phyloP scores from a whole-genome alignment of 1,140 invertebrate genomes.

The Coenobita brevimanus region DNA sequence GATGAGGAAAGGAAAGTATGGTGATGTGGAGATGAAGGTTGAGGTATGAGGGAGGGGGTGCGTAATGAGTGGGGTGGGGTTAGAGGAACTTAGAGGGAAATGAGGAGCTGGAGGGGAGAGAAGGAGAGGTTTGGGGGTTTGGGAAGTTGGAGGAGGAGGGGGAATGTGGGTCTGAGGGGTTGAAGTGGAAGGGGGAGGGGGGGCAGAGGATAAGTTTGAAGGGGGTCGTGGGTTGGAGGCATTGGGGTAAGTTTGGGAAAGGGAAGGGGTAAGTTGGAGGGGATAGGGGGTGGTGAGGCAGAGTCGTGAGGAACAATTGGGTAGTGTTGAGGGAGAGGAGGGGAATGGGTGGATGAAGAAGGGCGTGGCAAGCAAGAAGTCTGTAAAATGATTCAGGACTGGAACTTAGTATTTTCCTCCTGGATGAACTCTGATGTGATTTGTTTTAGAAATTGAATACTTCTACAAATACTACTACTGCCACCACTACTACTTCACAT shows the following conservation, averaged over 20 bases:
- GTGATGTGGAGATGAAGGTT: not conserved
- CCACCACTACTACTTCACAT: no score
- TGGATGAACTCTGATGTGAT: no score
- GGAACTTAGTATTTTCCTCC: no score
- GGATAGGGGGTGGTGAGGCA: not conserved
- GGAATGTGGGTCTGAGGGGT: not conserved
- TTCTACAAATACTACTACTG: no score
- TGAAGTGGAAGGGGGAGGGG: not conserved
- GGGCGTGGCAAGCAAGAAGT: conserved; percentile 6
- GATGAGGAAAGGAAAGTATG: not conserved
- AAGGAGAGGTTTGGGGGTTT: not conserved
- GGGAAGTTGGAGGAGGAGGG: not conserved
- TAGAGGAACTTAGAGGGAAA: not conserved
- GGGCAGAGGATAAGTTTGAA: no score
- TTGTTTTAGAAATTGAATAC: no score
- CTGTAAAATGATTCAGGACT: no score
- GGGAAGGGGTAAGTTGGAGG: not conserved
- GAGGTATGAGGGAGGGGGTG: not conserved
- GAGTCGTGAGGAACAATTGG: no score
- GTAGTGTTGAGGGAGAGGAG: not conserved
- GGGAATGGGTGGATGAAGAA: not conserved
- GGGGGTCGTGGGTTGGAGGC: not conserved
- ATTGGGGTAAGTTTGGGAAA: not conserved
- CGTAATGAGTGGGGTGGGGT: not conserved
- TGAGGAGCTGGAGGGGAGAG: not conserved